Evolutionary conservation across 1,140 invertebrate species (phyloP).

Genomic region (Drosophila teissieri): DNA sequence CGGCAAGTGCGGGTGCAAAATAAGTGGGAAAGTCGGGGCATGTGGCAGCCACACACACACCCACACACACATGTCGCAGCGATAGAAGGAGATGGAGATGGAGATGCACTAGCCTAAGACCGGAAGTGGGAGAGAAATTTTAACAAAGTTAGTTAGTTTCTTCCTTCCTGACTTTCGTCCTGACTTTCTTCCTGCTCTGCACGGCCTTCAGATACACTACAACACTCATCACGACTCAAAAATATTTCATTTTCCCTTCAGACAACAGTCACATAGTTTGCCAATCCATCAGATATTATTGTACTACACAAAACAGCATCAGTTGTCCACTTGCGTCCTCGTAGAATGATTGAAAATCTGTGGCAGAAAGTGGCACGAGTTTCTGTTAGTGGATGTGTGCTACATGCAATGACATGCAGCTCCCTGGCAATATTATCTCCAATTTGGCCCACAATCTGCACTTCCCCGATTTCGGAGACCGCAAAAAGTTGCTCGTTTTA

Average conservation of each 20-base stretch:
- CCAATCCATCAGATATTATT: no score
- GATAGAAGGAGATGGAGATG: constrained; percentile 1
- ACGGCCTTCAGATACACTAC: constrained; percentile 17
- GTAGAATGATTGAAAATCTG: background rate
- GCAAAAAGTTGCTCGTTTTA: constrained; percentile 75
- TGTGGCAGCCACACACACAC: constrained; percentile 4
- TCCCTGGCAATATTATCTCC: constrained; percentile 68
- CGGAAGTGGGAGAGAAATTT: constrained; percentile 50
- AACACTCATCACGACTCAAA: background rate
- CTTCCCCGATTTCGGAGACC: background rate
- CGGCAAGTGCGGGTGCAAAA: constrained; percentile 30
- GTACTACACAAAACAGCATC: no score
- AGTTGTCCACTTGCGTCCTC: no score
- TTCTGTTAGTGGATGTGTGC: constrained; percentile 29
- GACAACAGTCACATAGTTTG: no score
- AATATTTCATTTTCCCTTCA: no score
- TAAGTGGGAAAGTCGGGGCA: background rate
- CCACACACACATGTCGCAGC: background rate
- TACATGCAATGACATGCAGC: constrained; percentile 42
- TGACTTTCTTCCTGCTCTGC: constrained; percentile 18
- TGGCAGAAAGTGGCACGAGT: background rate
- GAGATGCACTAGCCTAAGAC: constrained; percentile 16
- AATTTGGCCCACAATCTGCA: background rate
- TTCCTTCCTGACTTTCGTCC: constrained; percentile 69
- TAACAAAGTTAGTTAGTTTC: constrained; percentile 81